These are phyloP conservation scores for Zygaena filipendulae DNA, from an alignment of 2,888 invertebrate genomes.

Conservation along the genomic window DNA sequence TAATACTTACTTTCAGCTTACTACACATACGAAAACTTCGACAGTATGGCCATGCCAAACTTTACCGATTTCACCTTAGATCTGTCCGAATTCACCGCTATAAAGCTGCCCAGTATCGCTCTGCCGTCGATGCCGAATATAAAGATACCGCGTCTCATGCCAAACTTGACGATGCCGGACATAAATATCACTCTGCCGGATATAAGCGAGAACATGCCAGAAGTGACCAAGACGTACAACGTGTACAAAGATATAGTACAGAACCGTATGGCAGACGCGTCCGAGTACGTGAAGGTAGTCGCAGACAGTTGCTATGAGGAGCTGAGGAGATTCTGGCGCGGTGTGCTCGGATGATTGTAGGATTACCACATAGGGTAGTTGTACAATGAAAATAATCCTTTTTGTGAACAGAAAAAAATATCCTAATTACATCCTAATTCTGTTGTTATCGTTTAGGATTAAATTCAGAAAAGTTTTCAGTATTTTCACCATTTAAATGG, in stretches of 20 bases:
- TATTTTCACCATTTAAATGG: no score
- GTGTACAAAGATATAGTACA: slow-evolving; percentile 57
- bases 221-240: slow-evolving; percentile 41
- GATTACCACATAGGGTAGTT: slow-evolving; percentile 5
- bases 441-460: no score
- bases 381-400: no score
- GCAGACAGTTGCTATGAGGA: slow-evolving; percentile 64
- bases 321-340: slow-evolving; percentile 44
- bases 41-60: slow-evolving; percentile 47
- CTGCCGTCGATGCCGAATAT: slow-evolving; percentile 29
- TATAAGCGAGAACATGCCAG: slow-evolving; percentile 39
- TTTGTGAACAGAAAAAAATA: no score
- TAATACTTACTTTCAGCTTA: slow-evolving; percentile 50
- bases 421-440: no score
- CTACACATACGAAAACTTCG: slow-evolving; percentile 61
- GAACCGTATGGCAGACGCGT: slow-evolving; percentile 59
- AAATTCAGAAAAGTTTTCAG: no score
- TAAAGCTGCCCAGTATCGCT: slow-evolving; percentile 27
- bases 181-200: slow-evolving; percentile 30
- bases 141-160: slow-evolving; percentile 28
- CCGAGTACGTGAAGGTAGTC: slow-evolving; percentile 59
- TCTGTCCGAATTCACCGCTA: slow-evolving; percentile 40
- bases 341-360: slow-evolving; percentile 38
- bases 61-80: slow-evolving; percentile 55
- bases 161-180: slow-evolving; percentile 23